Evolutionary conservation across 2,797 vertebrate genomes (phyloP).

Genomic region (Alauda arvensis): DNA sequence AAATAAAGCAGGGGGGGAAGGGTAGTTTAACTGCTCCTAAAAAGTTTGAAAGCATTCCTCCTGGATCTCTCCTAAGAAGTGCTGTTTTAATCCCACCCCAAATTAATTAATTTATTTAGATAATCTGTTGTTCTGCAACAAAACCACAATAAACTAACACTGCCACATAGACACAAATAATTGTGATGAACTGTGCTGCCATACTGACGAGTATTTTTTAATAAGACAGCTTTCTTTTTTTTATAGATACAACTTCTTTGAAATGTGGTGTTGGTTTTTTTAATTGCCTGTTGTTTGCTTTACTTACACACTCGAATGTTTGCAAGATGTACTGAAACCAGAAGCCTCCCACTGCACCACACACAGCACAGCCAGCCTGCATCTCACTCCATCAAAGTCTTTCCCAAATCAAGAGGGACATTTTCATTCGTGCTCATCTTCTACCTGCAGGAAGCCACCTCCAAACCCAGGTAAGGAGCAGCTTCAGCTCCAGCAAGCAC

Average conservation of each 20-base stretch:
- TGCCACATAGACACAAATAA: neutral
- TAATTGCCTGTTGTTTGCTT: neutral
- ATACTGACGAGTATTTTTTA: neutral
- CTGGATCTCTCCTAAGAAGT: neutral
- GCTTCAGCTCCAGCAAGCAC: neutral
- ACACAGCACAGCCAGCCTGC: neutral
- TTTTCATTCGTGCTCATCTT: neutral
- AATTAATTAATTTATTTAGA: neutral
- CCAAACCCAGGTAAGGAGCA: neutral
- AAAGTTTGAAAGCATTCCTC: neutral
- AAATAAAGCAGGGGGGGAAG: too few species aligned
- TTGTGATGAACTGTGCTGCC: neutral
- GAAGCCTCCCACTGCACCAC: neutral
- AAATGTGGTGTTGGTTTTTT: neutral
- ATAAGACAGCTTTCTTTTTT: neutral
- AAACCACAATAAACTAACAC: neutral
- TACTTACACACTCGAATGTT: neutral
- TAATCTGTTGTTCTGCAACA: neutral
- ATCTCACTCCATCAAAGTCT: neutral
- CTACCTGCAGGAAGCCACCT: neutral
- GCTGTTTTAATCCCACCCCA: neutral
- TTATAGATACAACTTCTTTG: neutral
- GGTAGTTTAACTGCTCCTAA: neutral
- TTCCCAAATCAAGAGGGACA: accelerated
- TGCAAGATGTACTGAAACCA: neutral